These are phyloP conservation scores for Morbakka virulenta DNA, from an alignment of 30 jellyfish, hydroid and myxozoan genomes.

Conservation along the genomic window DNA sequence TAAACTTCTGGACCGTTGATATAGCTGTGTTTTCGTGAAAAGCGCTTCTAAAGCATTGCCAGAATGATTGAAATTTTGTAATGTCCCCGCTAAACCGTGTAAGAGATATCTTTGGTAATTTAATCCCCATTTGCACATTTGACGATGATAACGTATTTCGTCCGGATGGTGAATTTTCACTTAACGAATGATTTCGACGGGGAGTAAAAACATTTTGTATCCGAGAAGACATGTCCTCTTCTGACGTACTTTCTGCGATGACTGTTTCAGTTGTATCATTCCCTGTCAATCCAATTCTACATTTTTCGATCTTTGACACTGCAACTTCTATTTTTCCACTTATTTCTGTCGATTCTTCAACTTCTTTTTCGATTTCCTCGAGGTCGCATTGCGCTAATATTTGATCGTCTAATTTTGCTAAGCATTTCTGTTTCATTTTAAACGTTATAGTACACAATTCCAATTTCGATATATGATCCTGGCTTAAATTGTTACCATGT, in stretches of 20 bases:
- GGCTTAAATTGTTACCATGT: not conserved
- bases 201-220: too few relatives aligned
- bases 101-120: constrained; percentile 24
- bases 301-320: constrained; percentile 7
- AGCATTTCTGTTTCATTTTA: constrained; percentile 2
- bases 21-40: constrained; percentile 1
- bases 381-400: constrained; percentile 16
- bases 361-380: constrained; percentile 40
- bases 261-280: too few relatives aligned
- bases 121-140: too few relatives aligned
- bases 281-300: too few relatives aligned
- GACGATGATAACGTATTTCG: not conserved
- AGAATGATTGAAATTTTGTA: constrained; percentile 14
- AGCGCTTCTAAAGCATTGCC: not conserved
- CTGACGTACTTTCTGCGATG: too few relatives aligned
- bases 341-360: constrained; percentile 20
- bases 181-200: too few relatives aligned
- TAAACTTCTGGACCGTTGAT: constrained; percentile 22
- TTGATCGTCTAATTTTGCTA: constrained; percentile 17
- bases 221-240: too few relatives aligned
- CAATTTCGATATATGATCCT: constrained; percentile 8
- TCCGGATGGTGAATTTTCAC: not conserved
- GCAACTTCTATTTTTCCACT: constrained; percentile 1
- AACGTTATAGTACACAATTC: not conserved
- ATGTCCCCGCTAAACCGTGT: constrained; percentile 47